Evolutionary conservation across 1,140 invertebrate genomes (phyloP), one percentile per base, ranked within the genome.

Genomic region (Cydia splendana): DNA sequence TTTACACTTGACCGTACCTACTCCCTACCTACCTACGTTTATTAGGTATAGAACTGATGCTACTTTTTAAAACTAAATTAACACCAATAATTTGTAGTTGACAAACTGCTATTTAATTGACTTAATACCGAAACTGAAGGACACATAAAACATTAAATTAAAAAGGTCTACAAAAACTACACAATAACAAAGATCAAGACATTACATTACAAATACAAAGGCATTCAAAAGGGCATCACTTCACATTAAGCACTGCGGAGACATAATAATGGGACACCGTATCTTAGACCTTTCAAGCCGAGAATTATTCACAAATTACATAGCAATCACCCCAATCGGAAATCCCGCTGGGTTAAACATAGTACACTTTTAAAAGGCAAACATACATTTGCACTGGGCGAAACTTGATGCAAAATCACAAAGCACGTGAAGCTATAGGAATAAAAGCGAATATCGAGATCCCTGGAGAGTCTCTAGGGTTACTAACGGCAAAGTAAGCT

Each of bases 271-370:
- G 76, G 81, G 51, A 78, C 75, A 57, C 30, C 74, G 78, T 75
- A 67, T 79, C 77, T 84, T 82, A 85, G 75, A 74, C 74, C 73
- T 78, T 81, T 80, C 82, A 83, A 83, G 80, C 76, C 51, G 78
- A 75, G 78, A 84, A 89, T 89, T 89, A 88, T 85, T 80, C 80
- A 80, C 85, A 90, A 90, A 92, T 90, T 89, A 92, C 77, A 87
- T 84, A 88, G 84, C 85, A 87, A 87, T 85, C 82, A 82, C 80
- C 80, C 80, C 79, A 79, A 86, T 86, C 83, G 81, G 85, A 84
- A 81, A 84, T 80, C 89, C 89, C 85, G 86, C 88, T 82, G 90
- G 0, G 89, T 83, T 84, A 85, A 88, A 88, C 82, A 87, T 83
- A 84, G 79, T 78, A 77, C 83, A 81, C 78, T 77, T 69, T 69